Base-by-base conservation (phyloP, 1,140 invertebrate genomes). In the Drosophila punjabiensis region DNA sequence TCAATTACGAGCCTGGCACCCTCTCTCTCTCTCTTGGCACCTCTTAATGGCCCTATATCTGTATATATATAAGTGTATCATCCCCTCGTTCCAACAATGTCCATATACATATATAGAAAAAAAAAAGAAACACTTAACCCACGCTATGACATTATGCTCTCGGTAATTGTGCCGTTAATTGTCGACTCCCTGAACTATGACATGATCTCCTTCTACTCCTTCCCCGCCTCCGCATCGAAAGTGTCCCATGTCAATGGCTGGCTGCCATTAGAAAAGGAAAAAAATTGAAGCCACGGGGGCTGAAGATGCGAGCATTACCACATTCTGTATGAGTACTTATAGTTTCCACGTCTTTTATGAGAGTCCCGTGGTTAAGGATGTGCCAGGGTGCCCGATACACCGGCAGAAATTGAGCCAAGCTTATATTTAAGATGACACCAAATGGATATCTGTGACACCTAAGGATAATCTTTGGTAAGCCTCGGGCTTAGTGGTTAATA, bases 101-200 rank as follows among this genome's bases (percentile, higher is more conserved):
- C 1, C 48, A 59, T 47, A 56, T 47, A 35, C 45, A 61, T 24
- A 24, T 24, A 33, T 52, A 33, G 43, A 69, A 89, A 85, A 39
- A 70, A 62, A 37, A 66, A 33, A 43, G 55, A 69, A 86, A 86
- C 86, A 89, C 87, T 90, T 89, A 89, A 73, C 67, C 60, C 79
- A 76, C 67, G 69, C 73, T 65, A 55, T 58, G 64, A 14, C 65
- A 53, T 76, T 62, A 75, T 64, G 76, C 48, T 87, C 66, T 58
- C 55, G 45, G 76, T 87, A 87, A 87, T 87, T 87, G 83, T 87
- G 76, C 24, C 76, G 86, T 89, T 89, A 89, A 89, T 89, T 89
- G 86, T 86, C 81, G 82, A 89, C 73, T 76, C 73, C 39, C 52
- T 83, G 76, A 87, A 75, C 84, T 86, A 80, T 79, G 83, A 79